Conservation (phyloP, 2,888 invertebrate genomes). For the Limenitis arthemis region DNA sequence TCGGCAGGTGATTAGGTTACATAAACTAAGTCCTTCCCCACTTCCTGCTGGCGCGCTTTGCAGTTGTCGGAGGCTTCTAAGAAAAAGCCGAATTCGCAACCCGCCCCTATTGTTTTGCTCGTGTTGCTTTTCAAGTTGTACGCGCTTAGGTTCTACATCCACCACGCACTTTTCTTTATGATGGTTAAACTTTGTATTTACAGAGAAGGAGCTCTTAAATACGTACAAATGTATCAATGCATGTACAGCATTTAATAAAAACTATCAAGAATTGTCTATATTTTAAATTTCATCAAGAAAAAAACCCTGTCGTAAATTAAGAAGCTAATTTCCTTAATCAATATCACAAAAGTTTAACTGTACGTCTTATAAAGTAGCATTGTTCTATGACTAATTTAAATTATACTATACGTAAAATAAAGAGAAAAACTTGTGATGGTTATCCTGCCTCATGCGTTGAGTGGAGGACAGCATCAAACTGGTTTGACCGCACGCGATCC, state of each 20-base stretch:
- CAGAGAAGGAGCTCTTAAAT: no score
- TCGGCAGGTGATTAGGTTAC: slow-evolving; percentile 71
- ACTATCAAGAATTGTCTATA: no score
- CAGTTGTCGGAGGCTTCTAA: slow-evolving; percentile 65
- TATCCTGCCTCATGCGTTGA: slow-evolving; percentile 51
- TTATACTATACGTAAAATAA: background rate
- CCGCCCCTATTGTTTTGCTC: slow-evolving; percentile 53
- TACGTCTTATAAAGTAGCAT: background rate
- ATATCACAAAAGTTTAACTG: background rate
- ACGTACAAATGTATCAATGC: no score
- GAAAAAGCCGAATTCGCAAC: slow-evolving; percentile 61
- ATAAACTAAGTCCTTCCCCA: slow-evolving; percentile 67
- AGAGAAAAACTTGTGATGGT: slow-evolving; percentile 42
- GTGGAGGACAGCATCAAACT: slow-evolving; percentile 59
- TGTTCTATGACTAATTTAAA: background rate
- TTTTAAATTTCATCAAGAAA: no score
- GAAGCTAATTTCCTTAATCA: no score
- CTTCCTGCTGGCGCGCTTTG: slow-evolving; percentile 67
- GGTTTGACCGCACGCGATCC: slow-evolving; percentile 68
- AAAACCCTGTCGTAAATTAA: no score
- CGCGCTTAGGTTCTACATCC: slow-evolving; percentile 37
- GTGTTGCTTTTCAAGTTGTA: slow-evolving; percentile 50
- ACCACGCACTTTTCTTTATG: slow-evolving; percentile 19
- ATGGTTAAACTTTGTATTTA: background rate
- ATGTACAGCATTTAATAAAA: no score